These are phyloP conservation scores for Incurvaria masculella DNA, from an alignment of 2,888 invertebrate species.

Conservation along the genomic window DNA sequence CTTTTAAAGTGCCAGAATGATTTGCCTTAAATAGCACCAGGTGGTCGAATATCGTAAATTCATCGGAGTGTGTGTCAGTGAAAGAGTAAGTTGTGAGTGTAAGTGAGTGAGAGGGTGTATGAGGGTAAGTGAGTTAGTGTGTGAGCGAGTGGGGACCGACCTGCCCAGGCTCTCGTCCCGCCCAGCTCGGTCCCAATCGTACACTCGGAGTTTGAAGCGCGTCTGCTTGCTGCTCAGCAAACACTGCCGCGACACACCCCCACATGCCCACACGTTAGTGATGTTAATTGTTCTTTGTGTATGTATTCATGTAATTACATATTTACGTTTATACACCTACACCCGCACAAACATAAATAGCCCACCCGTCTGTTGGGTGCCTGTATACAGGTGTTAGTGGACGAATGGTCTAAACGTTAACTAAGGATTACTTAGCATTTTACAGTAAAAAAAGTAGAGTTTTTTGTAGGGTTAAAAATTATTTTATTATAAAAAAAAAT, in stretches of 20 bases:
- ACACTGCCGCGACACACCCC: constrained; percentile 47
- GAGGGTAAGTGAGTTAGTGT: constrained; percentile 5
- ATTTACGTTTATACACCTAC: neutral
- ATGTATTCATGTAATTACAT: neutral
- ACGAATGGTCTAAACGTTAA: too few relatives aligned
- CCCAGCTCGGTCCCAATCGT: constrained; percentile 90
- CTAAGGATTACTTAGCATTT: too few relatives aligned
- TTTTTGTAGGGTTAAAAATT: too few relatives aligned
- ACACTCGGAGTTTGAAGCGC: constrained; percentile 60
- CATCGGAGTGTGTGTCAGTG: too few relatives aligned
- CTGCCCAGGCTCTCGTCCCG: constrained; percentile 93
- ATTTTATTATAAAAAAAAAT: too few relatives aligned
- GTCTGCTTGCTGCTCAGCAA: constrained; percentile 32
- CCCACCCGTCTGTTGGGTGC: too few relatives aligned
- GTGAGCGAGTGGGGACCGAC: constrained; percentile 48
- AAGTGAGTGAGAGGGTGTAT: constrained; percentile 6
- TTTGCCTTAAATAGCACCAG: too few relatives aligned
- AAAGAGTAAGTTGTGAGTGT: neutral
- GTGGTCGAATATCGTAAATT: constrained; percentile 13
- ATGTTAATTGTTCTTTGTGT: neutral
- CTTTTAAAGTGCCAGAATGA: too few relatives aligned
- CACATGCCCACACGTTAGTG: constrained; percentile 24
- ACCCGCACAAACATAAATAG: too few relatives aligned
- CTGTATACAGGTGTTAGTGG: too few relatives aligned
- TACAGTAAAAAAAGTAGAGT: too few relatives aligned